Conservation (phyloP, 2,113 vertebrate genomes). For the Trichomycterus rosablanca region DNA sequence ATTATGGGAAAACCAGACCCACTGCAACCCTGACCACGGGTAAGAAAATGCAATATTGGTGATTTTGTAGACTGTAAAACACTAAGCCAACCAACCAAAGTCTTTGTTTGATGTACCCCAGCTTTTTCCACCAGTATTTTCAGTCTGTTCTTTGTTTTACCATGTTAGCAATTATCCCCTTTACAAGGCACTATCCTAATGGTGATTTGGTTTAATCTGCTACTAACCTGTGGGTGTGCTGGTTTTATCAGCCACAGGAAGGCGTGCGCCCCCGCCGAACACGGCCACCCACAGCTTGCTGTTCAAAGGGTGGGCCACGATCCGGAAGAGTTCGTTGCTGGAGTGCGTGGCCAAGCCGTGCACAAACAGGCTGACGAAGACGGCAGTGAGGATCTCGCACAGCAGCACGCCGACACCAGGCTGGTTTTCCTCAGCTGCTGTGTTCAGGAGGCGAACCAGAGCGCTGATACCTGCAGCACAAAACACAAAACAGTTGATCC, state of each 20-base stretch:
- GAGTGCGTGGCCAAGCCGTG: slow-evolving; percentile 95
- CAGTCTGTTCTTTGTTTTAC: too few species aligned
- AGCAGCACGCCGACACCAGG: slow-evolving; percentile 84
- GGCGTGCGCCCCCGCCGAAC: slow-evolving; percentile 85
- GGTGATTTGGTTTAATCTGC: too few species aligned
- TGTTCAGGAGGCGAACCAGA: slow-evolving; percentile 71
- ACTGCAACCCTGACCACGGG: too few species aligned
- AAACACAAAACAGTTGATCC: background rate
- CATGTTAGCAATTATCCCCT: background rate
- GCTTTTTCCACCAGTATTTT: too few species aligned
- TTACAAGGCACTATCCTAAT: slow-evolving; percentile 67
- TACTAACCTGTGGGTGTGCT: slow-evolving; percentile 71
- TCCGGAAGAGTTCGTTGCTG: slow-evolving; percentile 86
- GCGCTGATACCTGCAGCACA: slow-evolving; percentile 72
- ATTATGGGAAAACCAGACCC: too few species aligned
- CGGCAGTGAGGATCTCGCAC: slow-evolving; percentile 91
- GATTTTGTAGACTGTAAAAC: too few species aligned
- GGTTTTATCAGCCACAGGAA: slow-evolving; percentile 62
- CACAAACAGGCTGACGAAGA: slow-evolving; percentile 92
- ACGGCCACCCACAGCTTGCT: slow-evolving; percentile 88
- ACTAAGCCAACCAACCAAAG: too few species aligned
- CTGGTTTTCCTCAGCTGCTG: slow-evolving; percentile 85
- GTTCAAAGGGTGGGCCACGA: slow-evolving; percentile 88
- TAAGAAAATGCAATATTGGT: too few species aligned
- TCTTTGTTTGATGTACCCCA: too few species aligned